phyloP scores from a whole-genome alignment of 2,888 invertebrate genomes.

The Prosapia bicincta region DNA sequence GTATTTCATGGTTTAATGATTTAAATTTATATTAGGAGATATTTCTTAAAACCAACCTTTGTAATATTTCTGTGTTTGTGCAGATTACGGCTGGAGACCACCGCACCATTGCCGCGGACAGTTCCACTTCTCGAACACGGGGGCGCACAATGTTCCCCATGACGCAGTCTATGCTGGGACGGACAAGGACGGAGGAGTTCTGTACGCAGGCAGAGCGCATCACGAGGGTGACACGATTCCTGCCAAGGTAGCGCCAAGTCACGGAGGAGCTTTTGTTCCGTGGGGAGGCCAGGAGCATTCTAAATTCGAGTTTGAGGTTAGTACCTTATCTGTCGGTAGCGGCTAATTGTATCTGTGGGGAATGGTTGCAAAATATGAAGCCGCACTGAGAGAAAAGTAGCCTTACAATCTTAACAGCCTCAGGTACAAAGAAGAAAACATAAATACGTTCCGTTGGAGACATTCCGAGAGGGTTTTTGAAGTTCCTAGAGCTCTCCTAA shows the following conservation, averaged over 20 bases:
- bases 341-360: too few species aligned
- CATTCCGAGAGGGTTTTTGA: too few species aligned
- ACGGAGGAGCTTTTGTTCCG: slow-evolving; percentile 32
- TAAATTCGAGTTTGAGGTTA: background rate
- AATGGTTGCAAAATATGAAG: too few species aligned
- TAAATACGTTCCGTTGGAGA: too few species aligned
- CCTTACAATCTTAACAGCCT: too few species aligned
- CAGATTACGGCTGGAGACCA: background rate
- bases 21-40: too few species aligned
- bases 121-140: background rate
- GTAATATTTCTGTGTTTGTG: too few species aligned
- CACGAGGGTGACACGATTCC: slow-evolving; percentile 42
- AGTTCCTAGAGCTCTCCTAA: too few species aligned
- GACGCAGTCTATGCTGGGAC: slow-evolving; percentile 59
- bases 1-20: too few species aligned
- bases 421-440: too few species aligned
- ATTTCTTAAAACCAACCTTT: too few species aligned
- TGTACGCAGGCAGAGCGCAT: slow-evolving; percentile 63
- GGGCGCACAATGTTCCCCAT: slow-evolving; percentile 44
- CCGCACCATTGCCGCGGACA: background rate
- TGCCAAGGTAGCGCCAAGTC: slow-evolving; percentile 39
- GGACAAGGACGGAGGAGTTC: slow-evolving; percentile 65
- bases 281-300: background rate
- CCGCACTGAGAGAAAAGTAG: too few species aligned
- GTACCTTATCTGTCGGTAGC: background rate